These are phyloP conservation scores for Melopsittacus undulatus DNA, from an alignment of 2,797 vertebrate species.

Conservation along the genomic window DNA sequence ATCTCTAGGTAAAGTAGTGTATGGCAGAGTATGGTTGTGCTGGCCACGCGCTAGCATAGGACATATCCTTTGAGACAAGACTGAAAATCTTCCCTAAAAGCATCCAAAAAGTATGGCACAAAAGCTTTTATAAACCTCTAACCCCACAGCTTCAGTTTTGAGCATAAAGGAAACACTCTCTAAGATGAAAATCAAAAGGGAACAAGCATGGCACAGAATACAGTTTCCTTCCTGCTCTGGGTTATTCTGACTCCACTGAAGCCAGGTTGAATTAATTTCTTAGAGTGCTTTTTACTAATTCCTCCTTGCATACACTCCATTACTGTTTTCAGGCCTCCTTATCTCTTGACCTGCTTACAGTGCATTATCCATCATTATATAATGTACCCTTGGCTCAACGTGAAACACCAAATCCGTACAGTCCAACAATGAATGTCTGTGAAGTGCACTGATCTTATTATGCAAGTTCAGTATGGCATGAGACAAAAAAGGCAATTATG, in stretches of 20 bases:
- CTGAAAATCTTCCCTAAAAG: not conserved
- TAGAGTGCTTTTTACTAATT: slow-evolving; percentile 62
- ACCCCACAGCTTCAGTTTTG: not conserved
- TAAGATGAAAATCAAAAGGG: not conserved
- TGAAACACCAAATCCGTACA: not conserved
- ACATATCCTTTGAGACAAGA: not conserved
- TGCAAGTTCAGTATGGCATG: slow-evolving; percentile 44
- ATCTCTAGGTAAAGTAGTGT: not conserved
- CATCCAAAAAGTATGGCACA: not conserved
- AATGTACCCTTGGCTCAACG: slow-evolving; percentile 9
- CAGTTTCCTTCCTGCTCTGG: not conserved
- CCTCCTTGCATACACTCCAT: not conserved
- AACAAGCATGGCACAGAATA: not conserved
- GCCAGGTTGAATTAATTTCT: slow-evolving; percentile 48
- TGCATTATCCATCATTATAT: slow-evolving; percentile 31
- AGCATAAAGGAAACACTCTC: not conserved
- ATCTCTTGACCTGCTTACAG: slow-evolving; percentile 56
- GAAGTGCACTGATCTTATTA: slow-evolving; percentile 39
- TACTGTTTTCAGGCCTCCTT: slow-evolving; percentile 33
- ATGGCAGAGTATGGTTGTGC: not conserved
- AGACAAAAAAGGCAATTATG: slow-evolving; percentile 65
- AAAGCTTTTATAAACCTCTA: not conserved
- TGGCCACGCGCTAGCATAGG: accelerated
- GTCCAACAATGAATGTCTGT: slow-evolving; percentile 29
- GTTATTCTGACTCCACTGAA: not conserved